phyloP scores from a whole-genome alignment of 2,113 vertebrate species.

The Rhipidura dahli region DNA sequence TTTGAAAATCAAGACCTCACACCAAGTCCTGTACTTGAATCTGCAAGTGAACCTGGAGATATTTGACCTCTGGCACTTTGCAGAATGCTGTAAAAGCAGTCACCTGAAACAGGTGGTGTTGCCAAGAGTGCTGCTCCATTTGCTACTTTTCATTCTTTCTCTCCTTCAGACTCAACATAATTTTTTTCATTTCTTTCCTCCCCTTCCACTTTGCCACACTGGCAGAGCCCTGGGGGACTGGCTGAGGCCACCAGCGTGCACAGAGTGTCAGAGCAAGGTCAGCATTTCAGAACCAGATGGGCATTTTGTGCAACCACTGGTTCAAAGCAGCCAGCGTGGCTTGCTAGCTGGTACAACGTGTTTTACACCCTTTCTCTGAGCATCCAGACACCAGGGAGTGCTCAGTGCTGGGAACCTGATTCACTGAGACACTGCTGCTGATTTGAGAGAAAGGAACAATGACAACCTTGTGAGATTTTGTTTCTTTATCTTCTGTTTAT shows the following conservation, averaged over 20 bases:
- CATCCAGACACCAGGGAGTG: not conserved
- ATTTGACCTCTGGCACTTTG: not conserved
- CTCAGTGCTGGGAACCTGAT: not conserved
- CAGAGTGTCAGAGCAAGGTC: not conserved
- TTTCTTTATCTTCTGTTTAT: constrained; percentile 20
- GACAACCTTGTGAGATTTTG: not conserved
- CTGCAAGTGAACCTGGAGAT: not conserved
- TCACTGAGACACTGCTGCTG: not conserved
- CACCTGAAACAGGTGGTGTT: not conserved
- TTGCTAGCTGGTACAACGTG: not conserved
- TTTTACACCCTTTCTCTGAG: not conserved
- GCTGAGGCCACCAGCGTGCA: not conserved
- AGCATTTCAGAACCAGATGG: not conserved
- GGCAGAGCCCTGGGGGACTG: not conserved
- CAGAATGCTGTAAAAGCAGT: not conserved
- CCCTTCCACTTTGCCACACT: not conserved
- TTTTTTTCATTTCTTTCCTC: not conserved
- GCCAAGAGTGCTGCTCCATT: not conserved
- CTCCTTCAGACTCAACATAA: not conserved
- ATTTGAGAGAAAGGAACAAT: not conserved
- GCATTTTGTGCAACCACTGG: not conserved
- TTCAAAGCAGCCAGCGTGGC: not conserved
- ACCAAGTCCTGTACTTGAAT: not conserved
- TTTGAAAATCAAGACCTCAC: not conserved
- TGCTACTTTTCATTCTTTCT: not conserved